Evolutionary conservation across 2,888 invertebrate genomes (phyloP), one percentile per base, ranked within the genome.

Genomic region (Watsonalla binaria): DNA sequence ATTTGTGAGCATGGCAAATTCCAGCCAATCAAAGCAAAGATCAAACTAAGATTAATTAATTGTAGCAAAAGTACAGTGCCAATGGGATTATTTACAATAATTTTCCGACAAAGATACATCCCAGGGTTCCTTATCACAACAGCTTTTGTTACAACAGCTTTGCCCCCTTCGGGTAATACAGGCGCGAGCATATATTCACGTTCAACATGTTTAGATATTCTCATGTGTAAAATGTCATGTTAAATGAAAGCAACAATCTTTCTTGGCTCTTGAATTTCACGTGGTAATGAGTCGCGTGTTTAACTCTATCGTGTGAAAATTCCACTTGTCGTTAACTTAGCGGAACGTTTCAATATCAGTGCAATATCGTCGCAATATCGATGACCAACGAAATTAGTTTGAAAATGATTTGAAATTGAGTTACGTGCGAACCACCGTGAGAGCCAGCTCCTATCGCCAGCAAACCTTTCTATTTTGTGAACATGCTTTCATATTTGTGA

Each of bases 401-500:
- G 62, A 67, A 72, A 80, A 78, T 72, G 70, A 62, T 57, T 73
- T 56, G 62, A 67, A 72, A 80, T 79, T 72, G 70, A 62, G 60
- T 73, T 70, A 78, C 79, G 78, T 70, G 69, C 61, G 50, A 57
- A 64, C 63, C 59, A 59, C 59, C 68, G 68, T 66, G 68, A 57
- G 68, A 68, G 56, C 42, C 53, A n/a, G 15, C 54, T 64, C 62
- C 64, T 66, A 71, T 70, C 65, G 62, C 65, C 56, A 59, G 58
- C 61, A 58, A 56, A 61, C 61, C 60, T 63, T 59, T 65, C 42
- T 42, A 42, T 63, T 66, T 58, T 60, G 63, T 68, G 66, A 63
- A 63, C 14, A 49, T 37, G 42, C 39, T 39, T 49, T 46, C 37
- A 15, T 9, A 49, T 42, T 42, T 42, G 42, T 53, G 37, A 48